These are phyloP conservation scores for Dufourea novaeangliae DNA, from an alignment of 1,140 invertebrate species.

Conservation along the genomic window DNA sequence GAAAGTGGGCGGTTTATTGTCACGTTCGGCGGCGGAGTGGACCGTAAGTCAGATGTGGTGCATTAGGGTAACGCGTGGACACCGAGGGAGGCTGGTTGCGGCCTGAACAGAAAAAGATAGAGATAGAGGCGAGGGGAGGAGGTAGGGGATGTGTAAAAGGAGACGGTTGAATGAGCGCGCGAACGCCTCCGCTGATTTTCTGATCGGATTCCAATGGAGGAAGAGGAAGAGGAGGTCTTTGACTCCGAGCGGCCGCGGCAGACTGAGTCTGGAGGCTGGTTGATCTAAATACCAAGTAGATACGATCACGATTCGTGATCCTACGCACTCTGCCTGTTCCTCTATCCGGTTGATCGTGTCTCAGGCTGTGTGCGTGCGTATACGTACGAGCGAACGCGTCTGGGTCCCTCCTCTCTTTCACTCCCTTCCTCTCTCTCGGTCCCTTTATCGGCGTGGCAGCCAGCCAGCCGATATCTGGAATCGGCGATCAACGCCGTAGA, in stretches of 20 bases:
- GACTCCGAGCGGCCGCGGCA: conserved; percentile 55
- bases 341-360: conserved; percentile 45
- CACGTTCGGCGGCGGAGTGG: not conserved
- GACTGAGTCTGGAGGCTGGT: conserved; percentile 61
- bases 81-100: not conserved
- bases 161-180: conserved; percentile 50
- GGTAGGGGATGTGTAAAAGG: conserved; percentile 15
- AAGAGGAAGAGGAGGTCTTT: conserved; percentile 56
- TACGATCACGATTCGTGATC: conserved; percentile 58
- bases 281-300: conserved; percentile 63
- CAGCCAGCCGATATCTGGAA: conserved; percentile 30
- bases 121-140: not conserved
- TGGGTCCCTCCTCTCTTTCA: not conserved
- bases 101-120: not conserved
- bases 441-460: conserved; percentile 23
- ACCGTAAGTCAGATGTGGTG: not conserved
- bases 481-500: conserved; percentile 29
- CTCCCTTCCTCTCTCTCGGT: not conserved
- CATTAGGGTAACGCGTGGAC: too few relatives aligned
- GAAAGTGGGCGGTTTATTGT: conserved; percentile 42
- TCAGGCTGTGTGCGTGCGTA: not conserved
- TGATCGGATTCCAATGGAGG: conserved; percentile 52
- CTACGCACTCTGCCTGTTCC: conserved; percentile 42
- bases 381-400: not conserved
- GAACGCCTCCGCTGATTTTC: conserved; percentile 58